Conservation (phyloP, 2,113 vertebrate species). For the Vombatus ursinus region DNA sequence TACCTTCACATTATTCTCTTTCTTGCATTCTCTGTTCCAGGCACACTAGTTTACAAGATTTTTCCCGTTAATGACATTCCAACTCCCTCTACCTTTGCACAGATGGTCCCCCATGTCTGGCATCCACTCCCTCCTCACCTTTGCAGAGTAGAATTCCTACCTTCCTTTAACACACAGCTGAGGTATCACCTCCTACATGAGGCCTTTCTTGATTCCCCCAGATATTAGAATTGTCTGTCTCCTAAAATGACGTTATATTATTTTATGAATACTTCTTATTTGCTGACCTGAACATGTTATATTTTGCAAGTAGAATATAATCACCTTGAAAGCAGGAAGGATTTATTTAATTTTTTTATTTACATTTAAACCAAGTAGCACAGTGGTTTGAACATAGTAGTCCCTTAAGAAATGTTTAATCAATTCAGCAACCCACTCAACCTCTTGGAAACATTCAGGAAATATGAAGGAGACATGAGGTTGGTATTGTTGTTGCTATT, state of each 20-base stretch:
- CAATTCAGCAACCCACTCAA: background rate
- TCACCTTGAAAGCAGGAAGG: background rate
- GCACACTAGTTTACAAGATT: background rate
- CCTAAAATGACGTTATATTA: background rate
- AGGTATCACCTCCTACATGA: background rate
- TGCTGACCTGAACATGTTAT: background rate
- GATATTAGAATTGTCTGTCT: background rate
- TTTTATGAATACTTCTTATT: background rate
- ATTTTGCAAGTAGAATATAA: background rate
- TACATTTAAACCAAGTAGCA: background rate
- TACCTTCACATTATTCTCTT: background rate
- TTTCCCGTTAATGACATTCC: background rate
- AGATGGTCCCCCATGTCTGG: background rate
- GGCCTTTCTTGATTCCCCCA: background rate
- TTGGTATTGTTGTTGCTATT: too few species aligned
- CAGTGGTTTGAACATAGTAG: background rate
- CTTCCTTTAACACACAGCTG: background rate
- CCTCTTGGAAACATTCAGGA: background rate
- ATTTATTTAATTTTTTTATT: background rate
- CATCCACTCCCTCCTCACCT: background rate
- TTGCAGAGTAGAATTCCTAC: background rate
- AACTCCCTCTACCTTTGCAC: background rate
- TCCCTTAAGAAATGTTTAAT: constrained; percentile 2
- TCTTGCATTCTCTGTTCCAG: background rate
- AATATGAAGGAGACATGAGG: background rate